Evolutionary conservation across 1,140 invertebrate species (phyloP), one percentile per base, ranked within the genome.

Genomic region (Fopius arisanus): DNA sequence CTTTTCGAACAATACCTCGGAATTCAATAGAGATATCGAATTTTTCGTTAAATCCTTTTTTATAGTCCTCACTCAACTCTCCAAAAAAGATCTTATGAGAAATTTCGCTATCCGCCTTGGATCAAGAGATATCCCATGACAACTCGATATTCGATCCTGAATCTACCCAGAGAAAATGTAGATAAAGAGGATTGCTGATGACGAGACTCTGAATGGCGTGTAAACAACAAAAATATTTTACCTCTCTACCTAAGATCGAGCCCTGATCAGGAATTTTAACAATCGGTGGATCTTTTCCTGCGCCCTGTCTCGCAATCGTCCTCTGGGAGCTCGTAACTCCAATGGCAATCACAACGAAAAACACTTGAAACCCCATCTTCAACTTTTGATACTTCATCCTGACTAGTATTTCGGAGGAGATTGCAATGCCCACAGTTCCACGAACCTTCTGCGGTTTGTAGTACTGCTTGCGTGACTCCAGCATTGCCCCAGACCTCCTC

Each of bases 231-330:
- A n/a, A n/a, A n/a, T n/a, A 5, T 23, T 51, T 74, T 70, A 88
- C 86, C 82, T 88, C 86, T 69, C 83, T 86, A 37, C 87, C 87
- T 29, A 81, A 67, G 3, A 88, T 59, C 6, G 75, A 76, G 59
- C 87, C 87, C 66, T 88, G 87, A 1, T 67, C 75, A 0, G 84
- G 83, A 69, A 88, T 80, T 59, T 41, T 81, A 31, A 88, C 77
- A 1, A 76, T 79, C 4, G 81, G 85, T 2, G 79, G 70, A 6
- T 80, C 84, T 3, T 78, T 78, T 5, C 65, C 73, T 16, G 68
- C n/a, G 3, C 81, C 81, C 69, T 85, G 85, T 7, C 81, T 72
- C 2, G 81, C 81, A 63, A 82, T 75, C 5, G 81, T 83, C 68
- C 80, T 81, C 59, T 86, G 86, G 4, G 81, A 78, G 21, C 74